Percentiles rank a stretch among this genome's conserved stretches.
Evolutionary conservation across 2,797 vertebrate genomes (phyloP).

Genomic region (Acrossocheilus wenchowensis): DNA sequence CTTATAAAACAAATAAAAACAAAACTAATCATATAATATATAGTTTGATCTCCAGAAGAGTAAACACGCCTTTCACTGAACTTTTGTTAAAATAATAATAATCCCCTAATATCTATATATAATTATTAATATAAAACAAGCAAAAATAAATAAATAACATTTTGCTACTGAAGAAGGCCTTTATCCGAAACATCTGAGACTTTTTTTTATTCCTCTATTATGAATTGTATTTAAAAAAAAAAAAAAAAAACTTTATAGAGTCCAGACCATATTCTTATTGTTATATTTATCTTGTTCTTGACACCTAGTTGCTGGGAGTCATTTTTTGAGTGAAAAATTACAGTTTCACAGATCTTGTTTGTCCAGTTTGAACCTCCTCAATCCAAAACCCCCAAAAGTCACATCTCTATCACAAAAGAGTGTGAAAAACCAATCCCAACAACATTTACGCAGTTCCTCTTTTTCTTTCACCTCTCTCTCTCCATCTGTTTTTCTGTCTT

Average conservation of each 20-base stretch:
- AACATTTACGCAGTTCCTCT: constrained; percentile 63
- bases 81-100: neutral
- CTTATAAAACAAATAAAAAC: neutral
- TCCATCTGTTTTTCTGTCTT: constrained; percentile 45
- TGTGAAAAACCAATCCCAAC: constrained; percentile 30
- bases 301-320: neutral
- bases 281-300: neutral
- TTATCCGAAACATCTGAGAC: neutral
- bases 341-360: neutral
- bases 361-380: neutral
- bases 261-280: too few relatives aligned
- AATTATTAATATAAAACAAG: neutral
- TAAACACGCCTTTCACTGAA: neutral
- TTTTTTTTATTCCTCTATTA: neutral
- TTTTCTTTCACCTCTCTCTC: constrained; percentile 22
- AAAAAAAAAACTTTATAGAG: too few relatives aligned
- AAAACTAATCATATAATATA: neutral
- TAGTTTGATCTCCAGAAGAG: neutral
- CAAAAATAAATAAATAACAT: neutral
- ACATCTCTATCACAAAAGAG: neutral
- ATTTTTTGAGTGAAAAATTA: neutral
- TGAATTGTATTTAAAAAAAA: neutral
- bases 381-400: neutral
- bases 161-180: neutral
- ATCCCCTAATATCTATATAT: neutral